Base-by-base conservation (phyloP, 1,140 invertebrate genomes). In the Pogonomyrmex barbatus region DNA sequence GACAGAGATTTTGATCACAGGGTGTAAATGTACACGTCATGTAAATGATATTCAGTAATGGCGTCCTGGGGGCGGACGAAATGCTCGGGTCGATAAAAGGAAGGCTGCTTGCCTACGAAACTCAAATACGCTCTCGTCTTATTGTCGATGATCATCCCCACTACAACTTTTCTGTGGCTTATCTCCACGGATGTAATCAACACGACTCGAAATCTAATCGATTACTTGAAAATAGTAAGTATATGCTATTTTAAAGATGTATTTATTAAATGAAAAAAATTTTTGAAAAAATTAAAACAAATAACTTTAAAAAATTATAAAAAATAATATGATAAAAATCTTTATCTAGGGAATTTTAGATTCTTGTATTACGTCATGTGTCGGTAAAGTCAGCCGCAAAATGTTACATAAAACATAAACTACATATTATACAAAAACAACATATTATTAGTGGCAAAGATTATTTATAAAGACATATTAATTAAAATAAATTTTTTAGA, bases 51-150 rank as follows among this genome's bases (percentile, higher is more conserved):
- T 86, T 71, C 89, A 88, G 88, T 88, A 89, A 93, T 93, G 93
- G 93, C 94, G 93, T 92, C 91, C 90, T 90, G 82, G 91, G 82
- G 86, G 77, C 67, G 82, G 82, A 86, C 62, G 81, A 85, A 90
- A 91, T 90, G 36, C 30, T 84, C 90, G 93, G 94, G 92, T 95
- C 94, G 93, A 95, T 95, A 94, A 85, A 88, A 81, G 87, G 90
- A 92, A 88, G 86, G 73, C 58, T 82, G 88, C 89, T 90, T 92
- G 91, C 90, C 91, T 89, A 89, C 86, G 90, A 91, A 93, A 92
- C 90, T 91, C 85, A 86, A 91, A 52, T 85, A 39, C 90, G 88
- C 87, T 67, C 73, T 79, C 82, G n/a, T 65, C 86, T 65, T 82
- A 77, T 87, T 89, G 83, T 85, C 87, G 56, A 42, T 84, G 71